phyloP scores from a whole-genome alignment of 2,888 invertebrate species.

The Andrena flavipes region DNA sequence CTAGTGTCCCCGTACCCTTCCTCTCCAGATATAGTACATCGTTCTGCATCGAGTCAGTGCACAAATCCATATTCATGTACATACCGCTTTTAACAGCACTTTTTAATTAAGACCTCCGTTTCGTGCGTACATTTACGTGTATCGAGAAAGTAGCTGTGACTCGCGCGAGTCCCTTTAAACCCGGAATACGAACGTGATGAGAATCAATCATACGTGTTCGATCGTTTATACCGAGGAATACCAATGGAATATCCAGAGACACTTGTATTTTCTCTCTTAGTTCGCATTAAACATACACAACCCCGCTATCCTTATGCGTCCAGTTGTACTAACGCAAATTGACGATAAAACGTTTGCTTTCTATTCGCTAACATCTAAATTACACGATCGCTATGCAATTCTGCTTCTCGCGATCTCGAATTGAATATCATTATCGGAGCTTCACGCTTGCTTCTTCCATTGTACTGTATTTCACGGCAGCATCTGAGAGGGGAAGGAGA shows the following conservation, averaged over 20 bases:
- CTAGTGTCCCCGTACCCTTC: conserved; percentile 62
- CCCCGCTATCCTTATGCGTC: conserved; percentile 79
- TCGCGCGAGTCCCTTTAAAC: conserved; percentile 7
- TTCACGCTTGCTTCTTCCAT: conserved; percentile 74
- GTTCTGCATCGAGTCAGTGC: conserved; percentile 27
- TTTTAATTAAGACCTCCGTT: conserved; percentile 6
- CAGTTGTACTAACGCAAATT: conserved; percentile 80
- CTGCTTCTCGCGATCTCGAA: conserved; percentile 31
- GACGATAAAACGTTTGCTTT: conserved; percentile 56
- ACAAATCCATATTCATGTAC: conserved; percentile 43
- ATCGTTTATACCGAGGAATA: conserved; percentile 3
- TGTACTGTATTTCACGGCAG: conserved; percentile 87
- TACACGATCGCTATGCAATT: conserved; percentile 23
- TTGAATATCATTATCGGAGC: conserved; percentile 59
- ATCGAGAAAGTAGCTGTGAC: neutral
- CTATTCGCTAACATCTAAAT: conserved; percentile 36
- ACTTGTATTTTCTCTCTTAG: conserved; percentile 34
- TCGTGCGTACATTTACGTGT: neutral
- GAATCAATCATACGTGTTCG: neutral
- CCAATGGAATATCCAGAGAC: neutral
- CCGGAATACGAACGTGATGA: conserved; percentile 13
- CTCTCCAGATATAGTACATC: conserved; percentile 59
- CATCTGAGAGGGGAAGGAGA: conserved; percentile 88
- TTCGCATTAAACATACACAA: conserved; percentile 65
- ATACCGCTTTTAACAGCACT: conserved; percentile 21